phyloP scores from a whole-genome alignment of 1,140 invertebrate species.

The Cydia strobilella region DNA sequence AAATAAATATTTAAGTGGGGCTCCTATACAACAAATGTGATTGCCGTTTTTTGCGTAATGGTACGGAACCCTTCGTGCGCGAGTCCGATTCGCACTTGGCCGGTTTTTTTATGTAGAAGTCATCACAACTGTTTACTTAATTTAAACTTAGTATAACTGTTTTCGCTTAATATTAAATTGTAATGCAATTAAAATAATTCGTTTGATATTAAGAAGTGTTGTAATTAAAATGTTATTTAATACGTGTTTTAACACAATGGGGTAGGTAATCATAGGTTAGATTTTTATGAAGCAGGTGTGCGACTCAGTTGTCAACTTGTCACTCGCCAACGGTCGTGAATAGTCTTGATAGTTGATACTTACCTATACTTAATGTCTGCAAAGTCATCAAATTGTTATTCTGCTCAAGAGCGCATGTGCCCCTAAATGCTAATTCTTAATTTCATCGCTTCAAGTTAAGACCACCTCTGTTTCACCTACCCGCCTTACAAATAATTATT shows the following conservation, averaged over 20 bases:
- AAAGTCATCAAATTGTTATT: neutral
- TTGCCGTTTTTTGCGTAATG: no score
- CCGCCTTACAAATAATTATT: no score
- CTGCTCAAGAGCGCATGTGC: neutral
- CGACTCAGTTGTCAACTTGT: constrained; percentile 8
- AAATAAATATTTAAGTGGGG: no score
- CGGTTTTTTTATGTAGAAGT: neutral
- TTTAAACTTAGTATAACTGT: neutral
- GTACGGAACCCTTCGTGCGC: no score
- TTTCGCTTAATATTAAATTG: neutral
- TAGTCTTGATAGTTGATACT: no score
- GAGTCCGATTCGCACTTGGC: no score
- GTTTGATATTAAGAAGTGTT: neutral
- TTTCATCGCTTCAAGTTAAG: no score
- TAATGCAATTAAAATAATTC: constrained; percentile 21
- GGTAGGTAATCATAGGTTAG: constrained; percentile 18
- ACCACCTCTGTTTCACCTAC: no score
- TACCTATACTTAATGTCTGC: neutral
- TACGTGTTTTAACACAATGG: neutral
- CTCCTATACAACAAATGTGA: no score
- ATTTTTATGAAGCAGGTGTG: neutral
- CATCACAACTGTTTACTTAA: neutral
- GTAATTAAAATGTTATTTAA: neutral
- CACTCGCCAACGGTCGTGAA: neutral
- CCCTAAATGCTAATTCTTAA: no score